Evolutionary conservation across 2,113 vertebrate species (phyloP).

Genomic region (Cathartes aura): DNA sequence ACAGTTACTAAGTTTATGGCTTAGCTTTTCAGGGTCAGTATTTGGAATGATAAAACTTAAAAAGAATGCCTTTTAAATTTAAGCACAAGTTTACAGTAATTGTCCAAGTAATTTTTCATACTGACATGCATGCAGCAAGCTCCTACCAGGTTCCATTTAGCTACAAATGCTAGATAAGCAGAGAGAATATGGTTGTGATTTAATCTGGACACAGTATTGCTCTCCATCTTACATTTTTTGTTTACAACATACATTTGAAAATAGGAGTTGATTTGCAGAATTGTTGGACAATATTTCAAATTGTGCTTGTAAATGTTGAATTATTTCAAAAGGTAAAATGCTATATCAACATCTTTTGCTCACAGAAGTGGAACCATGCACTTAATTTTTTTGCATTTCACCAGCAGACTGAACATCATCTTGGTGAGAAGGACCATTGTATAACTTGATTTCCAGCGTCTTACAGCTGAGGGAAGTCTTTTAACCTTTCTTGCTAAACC

Average conservation of each 20-base stretch:
- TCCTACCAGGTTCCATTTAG: not conserved
- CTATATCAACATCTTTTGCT: rapidly evolving
- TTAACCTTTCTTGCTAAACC: not conserved
- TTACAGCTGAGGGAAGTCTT: not conserved
- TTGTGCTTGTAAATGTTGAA: not conserved
- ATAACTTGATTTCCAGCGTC: not conserved
- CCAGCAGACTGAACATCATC: not conserved
- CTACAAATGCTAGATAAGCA: not conserved
- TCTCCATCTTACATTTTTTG: not conserved
- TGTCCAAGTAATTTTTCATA: not conserved
- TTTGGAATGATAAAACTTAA: not conserved
- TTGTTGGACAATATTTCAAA: not conserved
- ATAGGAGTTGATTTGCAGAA: not conserved
- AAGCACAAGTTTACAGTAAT: not conserved
- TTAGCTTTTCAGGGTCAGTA: not conserved
- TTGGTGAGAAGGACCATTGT: not conserved
- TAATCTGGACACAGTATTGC: not conserved
- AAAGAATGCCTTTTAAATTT: not conserved
- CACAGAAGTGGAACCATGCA: not conserved
- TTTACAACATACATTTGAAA: not conserved
- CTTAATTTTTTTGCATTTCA: not conserved
- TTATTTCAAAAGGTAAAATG: not conserved
- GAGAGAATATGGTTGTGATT: not conserved
- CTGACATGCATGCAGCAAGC: not conserved
- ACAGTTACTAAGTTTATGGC: not conserved